Base-by-base conservation (phyloP, 2,888 invertebrate species). In the Yponomeuta evonymella region DNA sequence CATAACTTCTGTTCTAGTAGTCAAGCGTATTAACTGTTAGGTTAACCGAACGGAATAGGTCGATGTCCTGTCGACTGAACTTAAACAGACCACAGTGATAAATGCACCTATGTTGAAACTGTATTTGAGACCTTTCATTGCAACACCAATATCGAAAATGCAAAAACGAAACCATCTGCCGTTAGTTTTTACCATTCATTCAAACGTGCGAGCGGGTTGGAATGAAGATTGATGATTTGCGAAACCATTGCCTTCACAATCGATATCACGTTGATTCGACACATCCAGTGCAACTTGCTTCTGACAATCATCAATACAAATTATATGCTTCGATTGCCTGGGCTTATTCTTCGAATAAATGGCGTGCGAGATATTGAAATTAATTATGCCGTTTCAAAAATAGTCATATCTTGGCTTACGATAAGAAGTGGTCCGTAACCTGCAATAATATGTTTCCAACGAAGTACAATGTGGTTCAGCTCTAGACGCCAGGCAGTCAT, bases 291-390 rank as follows among this genome's bases (percentile, higher is more conserved):
- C 51, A 15, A 58, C 51, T 58, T 58, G 51, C 51, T 51, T 51
- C 51, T 58, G 11, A 72, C 71, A 76, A 85, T 84, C 88, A 90
- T 91, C 83, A 89, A 91, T 91, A 86, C 79, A 81, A 80, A 90
- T 91, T 90, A 89, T 77, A 88, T 83, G 90, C 79, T 80, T 73
- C 80, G 77, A 81, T 82, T 84, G 80, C 78, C 30, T 1, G n/a
- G 29, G 69, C 30, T 63, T 51, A 48, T 58, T 69, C 62, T 69
- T 69, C 58, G n/a, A 36, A n/a, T 63, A 69, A 69, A 69, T 69
- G 69, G 12, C 36, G 69, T n/a, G 63, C 15, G 23, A 62, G 63
- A 58, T 30, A 69, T 30, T 33, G 10, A 64, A 65, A 65, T 65
- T 29, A 65, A 58, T 58, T 58, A 58, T 58, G 43, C 43, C 9